Evolutionary conservation across 2,888 invertebrate species (phyloP).

Genomic region (Pollenia amentaria): DNA sequence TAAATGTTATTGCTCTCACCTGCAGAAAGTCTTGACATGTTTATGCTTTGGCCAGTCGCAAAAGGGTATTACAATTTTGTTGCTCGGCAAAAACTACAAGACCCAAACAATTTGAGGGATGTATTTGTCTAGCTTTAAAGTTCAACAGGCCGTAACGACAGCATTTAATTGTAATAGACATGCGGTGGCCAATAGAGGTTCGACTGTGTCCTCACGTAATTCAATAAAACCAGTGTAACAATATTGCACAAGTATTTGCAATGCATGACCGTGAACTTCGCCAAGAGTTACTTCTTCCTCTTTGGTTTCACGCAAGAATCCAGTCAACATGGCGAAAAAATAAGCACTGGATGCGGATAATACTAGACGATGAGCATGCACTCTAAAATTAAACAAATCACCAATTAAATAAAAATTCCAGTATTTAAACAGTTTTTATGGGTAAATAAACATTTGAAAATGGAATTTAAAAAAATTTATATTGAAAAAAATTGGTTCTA

Average conservation of each 20-base stretch:
- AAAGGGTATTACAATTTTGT: constrained; percentile 92
- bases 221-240: constrained; percentile 94
- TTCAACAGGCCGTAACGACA: constrained; percentile 95
- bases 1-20: constrained; percentile 85
- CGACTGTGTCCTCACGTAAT: constrained; percentile 95
- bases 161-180: constrained; percentile 94
- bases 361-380: constrained; percentile 94
- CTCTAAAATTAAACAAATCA: constrained; percentile 85
- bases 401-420: too few species aligned
- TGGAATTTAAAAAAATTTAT: too few species aligned
- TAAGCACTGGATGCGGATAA: constrained; percentile 97
- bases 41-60: constrained; percentile 92
- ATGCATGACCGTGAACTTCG: constrained; percentile 93
- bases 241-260: constrained; percentile 93
- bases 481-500: too few species aligned
- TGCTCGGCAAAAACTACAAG: constrained; percentile 97
- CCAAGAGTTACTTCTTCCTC: constrained; percentile 93
- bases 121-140: constrained; percentile 92
- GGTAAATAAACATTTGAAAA: too few species aligned
- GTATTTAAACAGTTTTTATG: too few species aligned
- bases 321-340: constrained; percentile 98
- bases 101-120: constrained; percentile 96
- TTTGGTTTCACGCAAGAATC: constrained; percentile 92
- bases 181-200: constrained; percentile 93
- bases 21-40: constrained; percentile 94